Conservation (phyloP, 2,888 invertebrate species). For the Bugulina stolonifera region DNA sequence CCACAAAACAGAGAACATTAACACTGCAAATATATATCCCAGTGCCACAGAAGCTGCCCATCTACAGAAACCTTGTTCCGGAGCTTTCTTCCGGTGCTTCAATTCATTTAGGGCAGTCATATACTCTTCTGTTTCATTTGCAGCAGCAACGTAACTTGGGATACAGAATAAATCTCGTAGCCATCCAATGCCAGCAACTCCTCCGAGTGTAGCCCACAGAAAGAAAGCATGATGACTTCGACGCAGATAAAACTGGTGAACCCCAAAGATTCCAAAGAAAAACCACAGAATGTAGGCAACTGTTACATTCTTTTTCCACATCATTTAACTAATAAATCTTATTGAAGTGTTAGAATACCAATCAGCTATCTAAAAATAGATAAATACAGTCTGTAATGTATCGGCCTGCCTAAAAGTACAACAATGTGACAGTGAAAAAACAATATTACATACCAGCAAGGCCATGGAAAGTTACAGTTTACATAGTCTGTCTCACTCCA, state of each 20-base stretch:
- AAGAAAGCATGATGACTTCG: slow-evolving; percentile 84
- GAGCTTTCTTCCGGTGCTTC: slow-evolving; percentile 53
- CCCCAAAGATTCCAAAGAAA: slow-evolving; percentile 77
- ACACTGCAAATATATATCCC: neutral
- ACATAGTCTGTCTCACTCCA: too few relatives aligned
- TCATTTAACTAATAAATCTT: too few relatives aligned
- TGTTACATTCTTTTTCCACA: slow-evolving; percentile 55
- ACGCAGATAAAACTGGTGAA: slow-evolving; percentile 83
- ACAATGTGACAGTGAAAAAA: too few relatives aligned
- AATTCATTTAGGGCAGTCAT: slow-evolving; percentile 59
- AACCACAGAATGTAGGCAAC: slow-evolving; percentile 79
- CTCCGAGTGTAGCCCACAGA: slow-evolving; percentile 80
- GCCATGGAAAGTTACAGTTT: too few relatives aligned
- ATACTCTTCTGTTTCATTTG: slow-evolving; percentile 48
- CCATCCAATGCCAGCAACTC: slow-evolving; percentile 76
- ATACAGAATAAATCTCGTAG: slow-evolving; percentile 76
- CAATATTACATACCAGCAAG: too few relatives aligned
- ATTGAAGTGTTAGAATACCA: too few relatives aligned
- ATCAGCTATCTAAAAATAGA: too few relatives aligned
- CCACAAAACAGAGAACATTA: neutral
- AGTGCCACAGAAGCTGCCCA: slow-evolving; percentile 16
- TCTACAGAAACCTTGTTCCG: slow-evolving; percentile 10
- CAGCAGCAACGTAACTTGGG: slow-evolving; percentile 74
- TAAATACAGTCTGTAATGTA: too few relatives aligned
- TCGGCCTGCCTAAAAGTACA: too few relatives aligned